These are phyloP conservation scores for Heterodera schachtii DNA, from an alignment of 1,140 invertebrate genomes.

Conservation along the genomic window DNA sequence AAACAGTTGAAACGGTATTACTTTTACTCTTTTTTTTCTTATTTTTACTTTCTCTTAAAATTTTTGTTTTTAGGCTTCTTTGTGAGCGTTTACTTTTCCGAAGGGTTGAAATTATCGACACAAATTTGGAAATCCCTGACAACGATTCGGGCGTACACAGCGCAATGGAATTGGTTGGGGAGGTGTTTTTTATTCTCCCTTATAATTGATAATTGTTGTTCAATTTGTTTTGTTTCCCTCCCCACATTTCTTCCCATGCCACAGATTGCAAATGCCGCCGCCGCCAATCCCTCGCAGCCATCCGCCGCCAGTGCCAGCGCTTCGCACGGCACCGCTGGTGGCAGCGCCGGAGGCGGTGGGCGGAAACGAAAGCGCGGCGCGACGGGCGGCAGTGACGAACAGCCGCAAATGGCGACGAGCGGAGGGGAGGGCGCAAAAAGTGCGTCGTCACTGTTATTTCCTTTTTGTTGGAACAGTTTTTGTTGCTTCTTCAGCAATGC, in stretches of 20 bases:
- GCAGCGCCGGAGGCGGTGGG: background rate
- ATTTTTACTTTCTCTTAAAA: background rate
- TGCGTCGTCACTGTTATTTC: background rate
- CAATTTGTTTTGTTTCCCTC: background rate
- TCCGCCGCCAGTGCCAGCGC: too few relatives aligned
- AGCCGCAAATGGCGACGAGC: background rate
- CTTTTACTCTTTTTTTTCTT: background rate
- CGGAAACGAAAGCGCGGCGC: background rate
- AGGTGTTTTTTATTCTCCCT: background rate
- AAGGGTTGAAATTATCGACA: constrained; percentile 28
- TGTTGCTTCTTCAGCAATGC: too few relatives aligned
- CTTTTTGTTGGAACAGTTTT: background rate
- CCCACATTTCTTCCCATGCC: too few relatives aligned
- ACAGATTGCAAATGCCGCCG: background rate
- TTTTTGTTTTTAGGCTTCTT: constrained; percentile 15
- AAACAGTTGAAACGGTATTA: constrained; percentile 37
- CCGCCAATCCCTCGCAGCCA: too few relatives aligned
- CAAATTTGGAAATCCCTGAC: constrained; percentile 42
- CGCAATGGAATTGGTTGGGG: background rate
- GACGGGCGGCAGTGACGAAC: background rate
- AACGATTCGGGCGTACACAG: constrained; percentile 22
- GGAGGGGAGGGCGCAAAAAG: constrained; percentile 5
- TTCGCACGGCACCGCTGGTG: too few relatives aligned
- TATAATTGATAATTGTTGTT: background rate
- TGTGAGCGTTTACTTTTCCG: constrained; percentile 31